phyloP scores from a whole-genome alignment of 2,888 invertebrate species.

The Folsomia candida region DNA sequence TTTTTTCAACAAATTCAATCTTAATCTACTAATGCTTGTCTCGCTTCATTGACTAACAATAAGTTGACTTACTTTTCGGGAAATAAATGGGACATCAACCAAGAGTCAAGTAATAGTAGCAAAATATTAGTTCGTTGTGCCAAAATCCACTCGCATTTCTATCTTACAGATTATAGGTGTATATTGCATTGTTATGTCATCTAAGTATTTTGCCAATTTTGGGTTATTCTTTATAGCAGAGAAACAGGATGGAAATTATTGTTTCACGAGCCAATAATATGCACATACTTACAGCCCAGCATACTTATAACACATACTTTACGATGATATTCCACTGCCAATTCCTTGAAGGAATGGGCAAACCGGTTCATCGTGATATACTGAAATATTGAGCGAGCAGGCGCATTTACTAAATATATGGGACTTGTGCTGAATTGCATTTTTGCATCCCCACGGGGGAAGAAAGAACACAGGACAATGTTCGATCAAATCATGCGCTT shows the following conservation, averaged over 20 bases:
- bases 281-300: not conserved
- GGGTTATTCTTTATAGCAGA: not conserved
- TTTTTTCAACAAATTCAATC: not conserved
- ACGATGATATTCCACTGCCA: not conserved
- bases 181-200: slow-evolving; percentile 16
- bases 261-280: not conserved
- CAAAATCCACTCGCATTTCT: not conserved
- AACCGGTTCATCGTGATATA: not conserved
- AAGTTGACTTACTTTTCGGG: not conserved
- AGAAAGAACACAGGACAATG: not conserved
- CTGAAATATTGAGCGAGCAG: not conserved
- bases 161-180: not conserved
- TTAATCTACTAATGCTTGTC: no score
- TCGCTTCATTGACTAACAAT: no score
- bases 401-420: no score
- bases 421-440: not conserved
- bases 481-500: not conserved
- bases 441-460: not conserved
- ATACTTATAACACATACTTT: not conserved
- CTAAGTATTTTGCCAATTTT: slow-evolving; percentile 2
- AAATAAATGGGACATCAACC: not conserved
- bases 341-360: not conserved
- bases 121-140: no score
- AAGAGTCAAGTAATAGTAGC: not conserved
- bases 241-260: not conserved